Percentiles rank a stretch among this genome's conserved stretches.
phyloP scores from a whole-genome alignment of 2,888 invertebrate species.

The Diplazon laetatorius region DNA sequence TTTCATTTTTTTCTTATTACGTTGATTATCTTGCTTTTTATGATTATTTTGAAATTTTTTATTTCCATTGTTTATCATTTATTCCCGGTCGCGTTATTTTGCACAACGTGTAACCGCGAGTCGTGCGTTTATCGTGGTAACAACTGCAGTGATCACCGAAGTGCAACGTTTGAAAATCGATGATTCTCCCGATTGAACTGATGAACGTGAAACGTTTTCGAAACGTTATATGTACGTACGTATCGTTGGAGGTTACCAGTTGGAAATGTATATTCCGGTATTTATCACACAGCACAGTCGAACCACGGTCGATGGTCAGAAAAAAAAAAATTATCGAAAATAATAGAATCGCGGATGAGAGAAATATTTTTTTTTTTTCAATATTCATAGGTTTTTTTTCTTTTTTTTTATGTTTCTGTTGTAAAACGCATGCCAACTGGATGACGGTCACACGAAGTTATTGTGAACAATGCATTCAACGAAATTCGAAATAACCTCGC shows the following conservation, averaged over 20 bases:
- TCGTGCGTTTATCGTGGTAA: not conserved
- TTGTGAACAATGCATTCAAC: not conserved
- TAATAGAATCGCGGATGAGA: not conserved
- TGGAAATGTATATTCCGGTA: not conserved
- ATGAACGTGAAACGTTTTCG: not conserved
- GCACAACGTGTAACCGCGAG: not conserved
- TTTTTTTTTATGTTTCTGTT: not conserved
- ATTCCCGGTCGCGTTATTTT: not conserved
- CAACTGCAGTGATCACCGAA: not conserved
- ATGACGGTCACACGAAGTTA: not conserved
- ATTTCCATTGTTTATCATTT: not conserved
- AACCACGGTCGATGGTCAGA: not conserved
- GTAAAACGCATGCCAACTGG: not conserved
- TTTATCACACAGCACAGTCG: not conserved
- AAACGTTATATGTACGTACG: not conserved
- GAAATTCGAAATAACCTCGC: not conserved
- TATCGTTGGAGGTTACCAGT: not conserved
- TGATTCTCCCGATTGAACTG: not conserved
- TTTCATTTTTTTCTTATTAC: not conserved
- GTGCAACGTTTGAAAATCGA: not conserved
- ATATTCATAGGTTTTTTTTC: constrained; percentile 3
- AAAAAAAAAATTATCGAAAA: not conserved
- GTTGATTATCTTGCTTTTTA: not conserved
- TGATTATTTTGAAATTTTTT: not conserved
- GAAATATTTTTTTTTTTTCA: not conserved